Conservation (phyloP, 2,797 vertebrate genomes). For the Spinus pinus region DNA sequence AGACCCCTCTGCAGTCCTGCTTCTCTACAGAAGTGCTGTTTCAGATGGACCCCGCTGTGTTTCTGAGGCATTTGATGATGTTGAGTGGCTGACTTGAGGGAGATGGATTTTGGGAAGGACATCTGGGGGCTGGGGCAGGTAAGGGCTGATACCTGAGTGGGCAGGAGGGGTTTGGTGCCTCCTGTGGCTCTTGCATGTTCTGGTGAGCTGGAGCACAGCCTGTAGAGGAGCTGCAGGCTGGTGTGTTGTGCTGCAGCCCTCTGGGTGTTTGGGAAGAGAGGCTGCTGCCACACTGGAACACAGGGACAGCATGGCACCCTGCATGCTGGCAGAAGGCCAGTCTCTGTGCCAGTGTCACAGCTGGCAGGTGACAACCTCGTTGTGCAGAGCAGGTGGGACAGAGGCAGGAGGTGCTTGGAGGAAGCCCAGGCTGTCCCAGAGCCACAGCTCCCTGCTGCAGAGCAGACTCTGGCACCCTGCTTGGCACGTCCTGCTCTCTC, state of each 20-base stretch:
- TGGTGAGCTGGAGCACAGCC: not conserved
- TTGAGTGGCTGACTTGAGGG: not conserved
- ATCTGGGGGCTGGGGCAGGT: not conserved
- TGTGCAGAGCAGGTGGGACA: not conserved
- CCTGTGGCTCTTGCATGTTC: not conserved
- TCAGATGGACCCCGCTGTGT: accelerated
- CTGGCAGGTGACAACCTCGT: not conserved
- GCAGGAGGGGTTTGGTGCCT: not conserved
- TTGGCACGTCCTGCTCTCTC: not conserved
- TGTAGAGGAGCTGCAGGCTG: not conserved
- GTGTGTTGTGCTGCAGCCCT: not conserved
- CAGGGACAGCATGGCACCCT: not conserved
- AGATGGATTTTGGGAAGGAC: not conserved
- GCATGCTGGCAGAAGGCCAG: not conserved
- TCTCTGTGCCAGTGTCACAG: not conserved
- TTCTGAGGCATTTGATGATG: not conserved
- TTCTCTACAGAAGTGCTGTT: not conserved
- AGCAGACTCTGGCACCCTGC: not conserved
- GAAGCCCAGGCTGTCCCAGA: not conserved
- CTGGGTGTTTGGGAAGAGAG: not conserved
- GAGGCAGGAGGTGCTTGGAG: not conserved
- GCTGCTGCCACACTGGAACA: not conserved
- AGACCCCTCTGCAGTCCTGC: not conserved
- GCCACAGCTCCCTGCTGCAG: not conserved
- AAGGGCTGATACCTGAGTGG: not conserved